Base-by-base conservation (phyloP, 2,113 vertebrate genomes). In the Stercorarius parasiticus region DNA sequence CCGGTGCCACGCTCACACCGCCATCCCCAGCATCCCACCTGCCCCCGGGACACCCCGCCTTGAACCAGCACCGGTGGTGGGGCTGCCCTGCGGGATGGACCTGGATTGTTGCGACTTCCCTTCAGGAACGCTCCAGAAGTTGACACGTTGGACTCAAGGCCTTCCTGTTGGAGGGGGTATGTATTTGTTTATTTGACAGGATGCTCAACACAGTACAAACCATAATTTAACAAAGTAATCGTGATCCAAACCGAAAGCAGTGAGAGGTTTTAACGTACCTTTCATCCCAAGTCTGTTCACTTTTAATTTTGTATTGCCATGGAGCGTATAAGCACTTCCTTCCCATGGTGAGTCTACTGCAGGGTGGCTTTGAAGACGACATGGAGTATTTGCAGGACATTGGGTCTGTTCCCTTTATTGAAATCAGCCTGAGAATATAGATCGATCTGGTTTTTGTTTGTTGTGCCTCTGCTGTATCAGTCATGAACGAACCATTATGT, bases 1-100 rank as follows among this genome's bases (percentile, higher is more conserved):
- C 0, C 29, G 40, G 67, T 3, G 0, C 5, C 1, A 3, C 6
- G 65, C 52, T 34, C 4, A 0, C 17, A 0, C 27, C 1, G 1
- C 3, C 9, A 13, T 21, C 20, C 18, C 1, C 25, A 2, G 12
- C 32, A 2, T 7, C 32, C 56, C 2, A 4, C 32, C 20, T 6
- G 1, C 9, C 26, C 18, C 26, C 0, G 0, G 29, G 29, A 15
- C 34, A 6, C 9, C 38, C 14, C 1, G 1, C 34, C 45, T 26
- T 2, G 4, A 2, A 26, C 38, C 30, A 2, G n/a, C 43, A 1
- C 27, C 9, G 0, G 7, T 1, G 58, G 6, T 3, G 9, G 32
- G 32, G 58, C 19, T 7, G 43, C 32, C 43, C 3, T 1, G 2
- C 2, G 20, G 26, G 34, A 32, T 25, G 17, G 18, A 11, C 4